A percentile compares a stretch with the other conserved stretches of the same genome.
These are phyloP conservation scores for Drosophila kambysellisi DNA, from an alignment of 2,888 invertebrate species.

Conservation along the genomic window DNA sequence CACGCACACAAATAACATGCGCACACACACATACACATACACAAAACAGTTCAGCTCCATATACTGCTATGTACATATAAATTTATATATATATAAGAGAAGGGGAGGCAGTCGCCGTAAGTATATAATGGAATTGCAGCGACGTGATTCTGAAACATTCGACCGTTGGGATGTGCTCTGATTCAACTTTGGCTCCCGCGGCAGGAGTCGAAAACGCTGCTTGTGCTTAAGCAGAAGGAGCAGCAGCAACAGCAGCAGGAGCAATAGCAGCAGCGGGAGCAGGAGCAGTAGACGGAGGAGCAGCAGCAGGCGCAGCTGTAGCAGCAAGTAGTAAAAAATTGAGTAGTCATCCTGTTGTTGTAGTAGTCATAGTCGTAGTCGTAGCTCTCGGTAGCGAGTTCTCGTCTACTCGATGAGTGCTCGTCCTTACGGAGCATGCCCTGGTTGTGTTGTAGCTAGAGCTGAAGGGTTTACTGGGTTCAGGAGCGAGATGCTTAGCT, in stretches of 20 bases:
- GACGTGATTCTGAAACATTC: constrained; percentile 85
- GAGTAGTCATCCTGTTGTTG: constrained; percentile 65
- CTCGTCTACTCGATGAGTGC: constrained; percentile 20
- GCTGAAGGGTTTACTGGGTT: constrained; percentile 30
- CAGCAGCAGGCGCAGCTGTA: constrained; percentile 14
- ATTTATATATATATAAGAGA: background rate
- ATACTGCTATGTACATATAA: constrained; percentile 28
- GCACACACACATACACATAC: constrained; percentile 18
- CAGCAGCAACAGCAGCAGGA: background rate
- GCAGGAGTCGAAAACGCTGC: constrained; percentile 45
- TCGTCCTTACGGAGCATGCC: constrained; percentile 34
- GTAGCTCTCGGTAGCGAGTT: constrained; percentile 48
- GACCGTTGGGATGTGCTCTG: constrained; percentile 85
- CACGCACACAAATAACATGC: constrained; percentile 28
- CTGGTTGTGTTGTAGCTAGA: constrained; percentile 11
- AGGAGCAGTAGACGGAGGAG: background rate
- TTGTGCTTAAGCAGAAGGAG: constrained; percentile 42
- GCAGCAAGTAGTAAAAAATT: constrained; percentile 52
- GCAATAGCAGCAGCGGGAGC: constrained; percentile 2
- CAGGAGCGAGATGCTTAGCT: constrained; percentile 37
- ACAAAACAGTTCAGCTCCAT: constrained; percentile 22
- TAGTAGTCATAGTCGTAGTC: background rate
- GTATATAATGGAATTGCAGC: constrained; percentile 84
- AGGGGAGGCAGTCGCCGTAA: constrained; percentile 47
- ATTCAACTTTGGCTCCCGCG: constrained; percentile 82